Evolutionary conservation across 1,140 invertebrate species (phyloP).

Genomic region (Drosophila neocordata): DNA sequence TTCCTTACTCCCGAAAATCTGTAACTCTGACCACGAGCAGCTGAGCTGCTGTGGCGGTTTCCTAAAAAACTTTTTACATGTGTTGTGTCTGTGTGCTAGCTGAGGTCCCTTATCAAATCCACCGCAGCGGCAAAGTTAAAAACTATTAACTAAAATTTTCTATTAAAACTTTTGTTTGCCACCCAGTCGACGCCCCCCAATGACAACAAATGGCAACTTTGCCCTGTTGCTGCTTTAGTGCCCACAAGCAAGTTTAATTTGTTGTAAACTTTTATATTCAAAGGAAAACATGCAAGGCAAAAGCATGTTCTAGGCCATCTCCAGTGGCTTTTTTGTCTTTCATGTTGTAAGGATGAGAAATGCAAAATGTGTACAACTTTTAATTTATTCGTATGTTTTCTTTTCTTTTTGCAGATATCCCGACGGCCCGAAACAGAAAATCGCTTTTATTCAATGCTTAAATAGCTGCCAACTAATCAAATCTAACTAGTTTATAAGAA

Average conservation of each 20-base stretch:
- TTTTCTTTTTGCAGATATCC: slow-evolving; percentile 56
- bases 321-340: slow-evolving; percentile 44
- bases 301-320: slow-evolving; percentile 35
- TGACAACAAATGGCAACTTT: slow-evolving; percentile 15
- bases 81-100: slow-evolving; percentile 32
- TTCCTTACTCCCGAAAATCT: slow-evolving; percentile 6
- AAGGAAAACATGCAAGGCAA: slow-evolving; percentile 54
- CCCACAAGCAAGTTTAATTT: slow-evolving; percentile 78
- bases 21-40: neutral
- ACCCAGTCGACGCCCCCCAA: neutral
- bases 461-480: slow-evolving; percentile 65
- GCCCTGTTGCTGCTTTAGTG: slow-evolving; percentile 43
- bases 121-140: slow-evolving; percentile 67
- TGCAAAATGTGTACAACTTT: slow-evolving; percentile 57
- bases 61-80: slow-evolving; percentile 63
- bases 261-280: slow-evolving; percentile 72
- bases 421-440: slow-evolving; percentile 13
- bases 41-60: slow-evolving; percentile 41
- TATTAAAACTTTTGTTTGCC: slow-evolving; percentile 72
- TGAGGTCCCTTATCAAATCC: slow-evolving; percentile 76
- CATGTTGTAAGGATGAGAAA: slow-evolving; percentile 34
- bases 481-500: slow-evolving; percentile 51
- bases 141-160: slow-evolving; percentile 80
- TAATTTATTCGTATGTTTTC: slow-evolving; percentile 26
- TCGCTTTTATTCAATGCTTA: slow-evolving; percentile 49